phyloP scores from a whole-genome alignment of 64 coral and sea anemone species.

The Stichodactyla mertensii region DNA sequence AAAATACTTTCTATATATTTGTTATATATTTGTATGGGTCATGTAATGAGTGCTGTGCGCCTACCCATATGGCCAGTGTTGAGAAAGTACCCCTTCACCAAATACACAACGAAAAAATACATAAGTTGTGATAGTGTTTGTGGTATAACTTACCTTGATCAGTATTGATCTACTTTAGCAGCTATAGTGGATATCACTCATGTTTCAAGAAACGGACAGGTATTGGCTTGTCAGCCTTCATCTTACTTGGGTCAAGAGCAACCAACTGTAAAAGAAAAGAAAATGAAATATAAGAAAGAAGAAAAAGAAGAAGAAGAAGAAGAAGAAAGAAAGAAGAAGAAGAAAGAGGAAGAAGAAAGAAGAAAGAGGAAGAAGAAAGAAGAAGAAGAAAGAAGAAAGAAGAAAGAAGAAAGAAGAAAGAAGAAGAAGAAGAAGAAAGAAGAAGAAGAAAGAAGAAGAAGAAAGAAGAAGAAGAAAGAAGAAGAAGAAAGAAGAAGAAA shows the following conservation, averaged over 20 bases:
- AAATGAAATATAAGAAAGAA: not conserved
- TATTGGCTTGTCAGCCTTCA: constrained; percentile 18
- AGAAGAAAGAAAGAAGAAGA: not conserved
- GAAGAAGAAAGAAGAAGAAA: not conserved
- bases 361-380: not conserved
- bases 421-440: not conserved
- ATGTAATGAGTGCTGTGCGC: too few species aligned
- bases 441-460: not conserved
- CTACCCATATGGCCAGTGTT: too few species aligned
- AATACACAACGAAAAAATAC: too few species aligned
- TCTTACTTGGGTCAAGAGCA: constrained; percentile 25
- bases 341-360: not conserved
- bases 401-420: constrained; percentile 1
- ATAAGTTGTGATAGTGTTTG: not conserved
- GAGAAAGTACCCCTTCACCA: too few species aligned
- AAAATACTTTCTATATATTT: not conserved
- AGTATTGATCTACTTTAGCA: not conserved
- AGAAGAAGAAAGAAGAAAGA: not conserved
- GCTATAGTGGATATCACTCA: not conserved
- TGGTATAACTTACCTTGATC: not conserved
- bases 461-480: too few species aligned
- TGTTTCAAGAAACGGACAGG: constrained; percentile 20
- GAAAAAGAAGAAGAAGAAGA: not conserved
- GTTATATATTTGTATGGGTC: too few species aligned
- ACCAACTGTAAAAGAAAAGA: constrained; percentile 11